Base-by-base conservation (phyloP, 2,113 vertebrate species). In the Brachyhypopomus occidentalis region DNA sequence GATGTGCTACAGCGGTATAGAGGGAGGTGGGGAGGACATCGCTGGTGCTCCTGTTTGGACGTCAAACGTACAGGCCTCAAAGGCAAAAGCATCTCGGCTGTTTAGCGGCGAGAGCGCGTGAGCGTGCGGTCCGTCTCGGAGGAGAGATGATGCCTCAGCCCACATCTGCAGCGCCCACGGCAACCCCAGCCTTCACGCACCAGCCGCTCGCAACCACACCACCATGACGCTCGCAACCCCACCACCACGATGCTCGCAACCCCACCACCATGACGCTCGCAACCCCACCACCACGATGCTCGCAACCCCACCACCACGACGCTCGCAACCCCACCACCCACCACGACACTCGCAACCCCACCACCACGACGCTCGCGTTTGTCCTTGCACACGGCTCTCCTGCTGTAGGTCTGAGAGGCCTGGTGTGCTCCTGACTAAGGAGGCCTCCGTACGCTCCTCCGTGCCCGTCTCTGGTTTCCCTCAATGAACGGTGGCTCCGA, bases 401-500 rank as follows among this genome's bases (percentile, higher is more conserved):
- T 77, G 86, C 85, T 80, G 85, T 83, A 84, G 83, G 75, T 87
- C 83, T 89, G 12, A 11, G 22, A 58, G 66, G 88, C 84, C 88
- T 92, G 92, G 90, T 90, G 91, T 85, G 84, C 81, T 72, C 87
- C 88, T 89, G 91, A 92, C 92, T 92, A 92, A 91, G 90, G 84
- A 59, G 78, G 77, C 77, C 77, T 63, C 83, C 78, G 81, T 25
- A 87, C 87, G 90, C 90, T 91, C 88, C 83, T 87, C 84, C 22
- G 72, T 84, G 79, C 84, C 83, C 90, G 91, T 88, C 88, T 84
- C 85, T 77, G 87, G 77, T 78, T 34, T 70, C 55, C 38, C 22
- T 59, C 27, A 71, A 79, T 58, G 77, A 56, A 72, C 76, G 38
- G n/a, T 67, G 60, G 59, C 58, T 70, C 25, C 30, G 23, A 22